A percentile compares a stretch with the other conserved stretches of the same genome.
Evolutionary conservation across 1,140 invertebrate genomes (phyloP).

Genomic region (Psix sp.): DNA sequence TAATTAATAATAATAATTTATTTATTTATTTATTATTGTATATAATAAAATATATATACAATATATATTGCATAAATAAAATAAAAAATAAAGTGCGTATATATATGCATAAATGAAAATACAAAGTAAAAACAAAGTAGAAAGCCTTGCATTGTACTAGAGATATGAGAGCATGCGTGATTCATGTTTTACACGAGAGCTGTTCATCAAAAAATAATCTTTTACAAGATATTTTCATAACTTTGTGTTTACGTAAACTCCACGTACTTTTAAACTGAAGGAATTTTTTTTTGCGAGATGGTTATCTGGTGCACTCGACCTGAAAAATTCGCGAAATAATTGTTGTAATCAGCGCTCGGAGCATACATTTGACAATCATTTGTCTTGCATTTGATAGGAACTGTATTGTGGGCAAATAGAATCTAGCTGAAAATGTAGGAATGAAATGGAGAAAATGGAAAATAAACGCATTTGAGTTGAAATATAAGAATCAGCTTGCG

Average conservation of each 20-base stretch:
- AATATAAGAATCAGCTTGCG: too few relatives aligned
- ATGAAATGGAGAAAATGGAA: background rate
- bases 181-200: constrained; percentile 24
- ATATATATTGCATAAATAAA: too few relatives aligned
- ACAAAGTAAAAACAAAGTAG: constrained; percentile 34
- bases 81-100: too few relatives aligned
- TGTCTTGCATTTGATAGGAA: too few relatives aligned
- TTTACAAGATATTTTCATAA: constrained; percentile 28
- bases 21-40: too few relatives aligned
- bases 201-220: constrained; percentile 21
- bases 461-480: background rate
- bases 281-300: background rate
- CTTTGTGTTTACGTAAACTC: constrained; percentile 4
- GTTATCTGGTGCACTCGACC: background rate
- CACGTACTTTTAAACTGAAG: background rate
- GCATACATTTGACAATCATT: too few relatives aligned
- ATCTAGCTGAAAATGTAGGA: too few relatives aligned
- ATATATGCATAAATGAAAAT: too few relatives aligned
- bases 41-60: too few relatives aligned
- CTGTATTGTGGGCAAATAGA: too few relatives aligned
- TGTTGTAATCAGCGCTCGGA: too few relatives aligned
- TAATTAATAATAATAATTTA: too few relatives aligned
- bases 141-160: constrained; percentile 27
- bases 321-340: background rate
- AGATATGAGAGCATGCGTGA: constrained; percentile 32